A percentile compares a stretch with the other conserved stretches of the same genome.
These are phyloP conservation scores for Orbicella faveolata DNA, from an alignment of 64 coral and sea anemone genomes.

Conservation along the genomic window DNA sequence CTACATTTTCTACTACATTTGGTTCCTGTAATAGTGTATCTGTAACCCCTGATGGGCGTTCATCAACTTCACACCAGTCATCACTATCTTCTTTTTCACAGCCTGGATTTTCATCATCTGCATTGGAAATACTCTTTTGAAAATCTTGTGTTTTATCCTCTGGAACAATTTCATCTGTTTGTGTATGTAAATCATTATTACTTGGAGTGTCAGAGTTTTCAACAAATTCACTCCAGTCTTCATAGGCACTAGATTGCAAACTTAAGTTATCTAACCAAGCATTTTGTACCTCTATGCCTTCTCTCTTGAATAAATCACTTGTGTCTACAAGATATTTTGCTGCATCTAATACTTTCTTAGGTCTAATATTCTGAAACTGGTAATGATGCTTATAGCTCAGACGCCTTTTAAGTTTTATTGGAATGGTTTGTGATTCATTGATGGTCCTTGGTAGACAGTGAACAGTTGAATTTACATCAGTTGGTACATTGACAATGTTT, in stretches of 20 bases:
- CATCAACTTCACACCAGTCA: slow-evolving; percentile 47
- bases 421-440: slow-evolving; percentile 21
- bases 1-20: slow-evolving; percentile 25
- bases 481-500: slow-evolving; percentile 55
- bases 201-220: background rate
- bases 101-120: background rate
- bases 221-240: slow-evolving; percentile 12
- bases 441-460: slow-evolving; percentile 6
- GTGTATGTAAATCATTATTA: background rate
- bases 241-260: background rate
- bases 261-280: slow-evolving; percentile 27
- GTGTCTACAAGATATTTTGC: slow-evolving; percentile 26
- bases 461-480: slow-evolving; percentile 59
- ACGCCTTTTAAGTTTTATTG: slow-evolving; percentile 58
- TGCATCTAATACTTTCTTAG: slow-evolving; percentile 40
- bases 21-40: slow-evolving; percentile 51
- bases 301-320: slow-evolving; percentile 47
- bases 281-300: slow-evolving; percentile 32
- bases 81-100: background rate
- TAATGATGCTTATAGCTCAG: slow-evolving; percentile 60
- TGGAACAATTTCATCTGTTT: background rate
- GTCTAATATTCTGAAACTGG: slow-evolving; percentile 47
- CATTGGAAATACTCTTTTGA: background rate
- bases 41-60: slow-evolving; percentile 38
- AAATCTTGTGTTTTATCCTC: slow-evolving; percentile 2